phyloP scores from a whole-genome alignment of 2,888 invertebrate species.

The Luperina nickerlii region DNA sequence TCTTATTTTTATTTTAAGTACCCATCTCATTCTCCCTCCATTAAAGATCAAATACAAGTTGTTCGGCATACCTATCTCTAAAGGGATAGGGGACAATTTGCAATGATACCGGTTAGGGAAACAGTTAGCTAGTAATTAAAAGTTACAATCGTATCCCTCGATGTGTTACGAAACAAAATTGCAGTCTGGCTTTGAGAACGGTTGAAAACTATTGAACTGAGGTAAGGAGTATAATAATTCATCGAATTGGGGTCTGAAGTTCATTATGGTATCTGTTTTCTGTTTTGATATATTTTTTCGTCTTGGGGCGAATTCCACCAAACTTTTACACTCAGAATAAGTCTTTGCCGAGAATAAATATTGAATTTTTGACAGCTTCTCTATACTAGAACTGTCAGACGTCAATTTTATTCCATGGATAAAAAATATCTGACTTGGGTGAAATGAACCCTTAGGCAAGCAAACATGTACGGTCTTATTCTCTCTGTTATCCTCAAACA shows the following conservation, averaged over 20 bases:
- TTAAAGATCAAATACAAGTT: conserved; percentile 5
- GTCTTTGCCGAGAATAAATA: too few relatives aligned
- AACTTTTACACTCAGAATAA: too few relatives aligned
- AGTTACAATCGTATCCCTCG: conserved; percentile 38
- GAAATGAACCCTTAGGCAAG: neutral
- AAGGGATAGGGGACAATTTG: conserved; percentile 22
- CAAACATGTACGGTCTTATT: neutral
- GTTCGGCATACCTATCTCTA: neutral
- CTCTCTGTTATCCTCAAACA: neutral
- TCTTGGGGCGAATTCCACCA: too few relatives aligned
- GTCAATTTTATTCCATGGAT: too few relatives aligned
- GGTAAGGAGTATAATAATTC: conserved; percentile 26
- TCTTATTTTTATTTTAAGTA: neutral
- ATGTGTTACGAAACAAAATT: conserved; percentile 36
- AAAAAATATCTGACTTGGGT: too few relatives aligned
- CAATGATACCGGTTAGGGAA: conserved; percentile 31
- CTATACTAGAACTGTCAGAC: too few relatives aligned
- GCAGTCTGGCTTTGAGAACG: conserved; percentile 17
- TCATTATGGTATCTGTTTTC: neutral
- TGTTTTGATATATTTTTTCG: too few relatives aligned
- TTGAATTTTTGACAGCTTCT: too few relatives aligned
- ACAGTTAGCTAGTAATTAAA: conserved; percentile 44
- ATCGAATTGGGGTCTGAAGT: conserved; percentile 11
- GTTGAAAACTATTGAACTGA: conserved; percentile 12
- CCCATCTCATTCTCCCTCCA: neutral